These are phyloP conservation scores for Neria commutata DNA, from an alignment of 2,888 invertebrate species.

Conservation along the genomic window DNA sequence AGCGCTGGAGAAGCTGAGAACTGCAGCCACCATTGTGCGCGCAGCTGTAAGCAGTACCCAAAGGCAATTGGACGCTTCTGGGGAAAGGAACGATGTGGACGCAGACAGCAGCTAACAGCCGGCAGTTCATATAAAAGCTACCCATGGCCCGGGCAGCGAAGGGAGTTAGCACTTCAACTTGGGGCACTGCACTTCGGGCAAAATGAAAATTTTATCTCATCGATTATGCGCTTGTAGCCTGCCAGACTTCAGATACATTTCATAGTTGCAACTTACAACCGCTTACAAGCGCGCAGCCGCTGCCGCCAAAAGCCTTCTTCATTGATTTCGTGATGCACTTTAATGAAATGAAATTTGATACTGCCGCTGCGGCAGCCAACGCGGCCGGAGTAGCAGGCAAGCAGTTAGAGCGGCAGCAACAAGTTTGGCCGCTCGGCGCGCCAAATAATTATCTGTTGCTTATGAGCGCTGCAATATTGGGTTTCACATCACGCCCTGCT, in stretches of 20 bases:
- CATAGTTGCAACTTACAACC: too few species aligned
- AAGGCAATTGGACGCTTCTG: too few species aligned
- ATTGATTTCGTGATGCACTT: constrained; percentile 58
- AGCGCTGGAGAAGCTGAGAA: not conserved
- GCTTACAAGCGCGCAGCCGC: too few species aligned
- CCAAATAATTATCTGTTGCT: constrained; percentile 51
- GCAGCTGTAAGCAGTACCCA: too few species aligned
- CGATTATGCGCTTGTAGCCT: constrained; percentile 2
- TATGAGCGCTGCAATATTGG: constrained; percentile 59
- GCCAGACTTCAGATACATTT: not conserved
- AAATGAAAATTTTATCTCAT: constrained; percentile 4
- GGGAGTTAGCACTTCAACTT: constrained; percentile 23
- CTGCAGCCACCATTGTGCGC: constrained; percentile 2
- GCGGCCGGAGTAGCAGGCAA: constrained; percentile 12
- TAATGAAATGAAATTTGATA: constrained; percentile 63
- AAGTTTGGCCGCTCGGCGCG: too few species aligned
- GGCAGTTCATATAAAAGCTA: not conserved
- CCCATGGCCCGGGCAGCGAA: constrained; percentile 3
- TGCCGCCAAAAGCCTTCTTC: too few species aligned
- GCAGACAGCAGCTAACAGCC: too few species aligned
- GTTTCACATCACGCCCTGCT: constrained; percentile 60
- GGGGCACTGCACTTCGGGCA: constrained; percentile 3
- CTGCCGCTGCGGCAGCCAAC: constrained; percentile 22
- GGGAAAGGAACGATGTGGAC: too few species aligned
- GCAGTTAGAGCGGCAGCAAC: too few species aligned